Percentiles rank a stretch among this genome's conserved stretches.
These are phyloP conservation scores for Spongia lamella DNA, from an alignment of 37 sponge, comb jelly and placozoan species.

Conservation along the genomic window DNA sequence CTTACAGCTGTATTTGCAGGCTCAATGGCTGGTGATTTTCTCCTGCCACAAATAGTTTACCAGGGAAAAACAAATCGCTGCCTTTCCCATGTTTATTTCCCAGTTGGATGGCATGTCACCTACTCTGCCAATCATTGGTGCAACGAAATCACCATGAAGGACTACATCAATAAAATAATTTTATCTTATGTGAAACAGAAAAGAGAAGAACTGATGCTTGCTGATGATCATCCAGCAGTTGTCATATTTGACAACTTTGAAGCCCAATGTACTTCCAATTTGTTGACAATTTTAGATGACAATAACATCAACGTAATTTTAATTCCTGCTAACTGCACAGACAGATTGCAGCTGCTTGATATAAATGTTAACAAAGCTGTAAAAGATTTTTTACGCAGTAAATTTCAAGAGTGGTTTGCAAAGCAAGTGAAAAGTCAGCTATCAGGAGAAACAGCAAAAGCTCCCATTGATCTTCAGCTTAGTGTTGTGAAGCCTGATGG, in stretches of 20 bases:
- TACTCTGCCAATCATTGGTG: conserved; percentile 38
- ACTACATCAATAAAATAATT: conserved; percentile 19
- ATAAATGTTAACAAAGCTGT: too few species aligned
- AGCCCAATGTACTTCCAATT: conserved; percentile 26
- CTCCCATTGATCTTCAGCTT: too few species aligned
- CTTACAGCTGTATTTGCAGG: too few species aligned
- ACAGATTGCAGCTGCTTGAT: too few species aligned
- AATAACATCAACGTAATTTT: too few species aligned
- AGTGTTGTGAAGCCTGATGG: too few species aligned
- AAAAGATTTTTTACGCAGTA: too few species aligned
- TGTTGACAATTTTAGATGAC: conserved; percentile 11
- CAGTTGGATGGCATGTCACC: conserved; percentile 34
- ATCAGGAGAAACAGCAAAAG: too few species aligned
- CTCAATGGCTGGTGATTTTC: conserved; percentile 34
- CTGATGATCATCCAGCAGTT: conserved; percentile 42
- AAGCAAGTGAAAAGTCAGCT: too few species aligned
- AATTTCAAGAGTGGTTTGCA: too few species aligned
- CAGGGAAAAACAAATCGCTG: conserved; percentile 30
- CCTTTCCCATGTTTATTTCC: conserved; percentile 26
- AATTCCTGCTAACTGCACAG: too few species aligned
- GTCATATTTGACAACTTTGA: conserved; percentile 38
- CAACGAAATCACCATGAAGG: conserved; percentile 31
- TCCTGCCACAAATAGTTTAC: conserved; percentile 46
- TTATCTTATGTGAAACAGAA: conserved; percentile 27
- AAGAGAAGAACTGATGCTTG: conserved; percentile 14